Conservation (phyloP, 2,113 vertebrate species). For the Saccopteryx leptura region DNA sequence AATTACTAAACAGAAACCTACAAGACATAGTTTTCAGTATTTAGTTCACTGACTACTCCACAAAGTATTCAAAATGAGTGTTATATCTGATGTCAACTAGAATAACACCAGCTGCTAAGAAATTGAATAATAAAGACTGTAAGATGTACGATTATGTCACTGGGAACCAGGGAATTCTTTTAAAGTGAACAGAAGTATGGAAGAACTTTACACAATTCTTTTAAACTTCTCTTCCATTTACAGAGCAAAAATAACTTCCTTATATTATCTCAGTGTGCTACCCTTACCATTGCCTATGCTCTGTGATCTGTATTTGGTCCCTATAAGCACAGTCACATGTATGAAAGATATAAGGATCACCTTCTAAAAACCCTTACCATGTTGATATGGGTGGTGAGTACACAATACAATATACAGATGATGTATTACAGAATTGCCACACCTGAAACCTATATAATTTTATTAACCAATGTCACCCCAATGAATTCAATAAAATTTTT, state of each 20-base stretch:
- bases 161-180: background rate
- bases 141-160: slow-evolving; percentile 56
- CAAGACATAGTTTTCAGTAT: slow-evolving; percentile 8
- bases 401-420: background rate
- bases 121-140: slow-evolving; percentile 16
- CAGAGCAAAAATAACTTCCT: background rate
- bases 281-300: background rate
- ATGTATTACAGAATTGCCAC: background rate
- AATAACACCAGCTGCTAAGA: slow-evolving; percentile 42
- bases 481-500: background rate
- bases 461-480: background rate
- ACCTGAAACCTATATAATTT: background rate
- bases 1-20: slow-evolving; percentile 22
- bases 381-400: background rate
- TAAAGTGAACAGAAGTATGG: background rate
- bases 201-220: background rate
- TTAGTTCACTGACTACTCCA: slow-evolving; percentile 18
- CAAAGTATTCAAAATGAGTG: slow-evolving; percentile 37
- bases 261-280: background rate
- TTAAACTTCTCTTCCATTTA: background rate
- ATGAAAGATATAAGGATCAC: slow-evolving; percentile 48
- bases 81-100: slow-evolving; percentile 22
- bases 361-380: slow-evolving; percentile 34
- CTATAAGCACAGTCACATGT: background rate
- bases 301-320: background rate